These are phyloP conservation scores for Urosaurus nigricauda DNA, from an alignment of 2,797 vertebrate genomes.

Conservation along the genomic window DNA sequence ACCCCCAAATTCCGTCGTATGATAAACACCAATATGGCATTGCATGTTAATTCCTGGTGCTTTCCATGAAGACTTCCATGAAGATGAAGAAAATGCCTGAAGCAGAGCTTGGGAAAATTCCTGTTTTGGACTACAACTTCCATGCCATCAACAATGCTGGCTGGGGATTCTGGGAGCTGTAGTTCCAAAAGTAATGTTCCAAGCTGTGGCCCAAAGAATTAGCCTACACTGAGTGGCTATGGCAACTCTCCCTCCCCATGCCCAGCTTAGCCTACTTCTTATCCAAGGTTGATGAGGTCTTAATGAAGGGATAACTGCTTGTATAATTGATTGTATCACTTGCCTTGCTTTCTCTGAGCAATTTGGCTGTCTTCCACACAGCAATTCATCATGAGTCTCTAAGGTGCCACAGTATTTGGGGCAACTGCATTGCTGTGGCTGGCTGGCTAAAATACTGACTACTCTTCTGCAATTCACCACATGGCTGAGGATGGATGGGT, in stretches of 20 bases:
- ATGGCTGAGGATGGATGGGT: background rate
- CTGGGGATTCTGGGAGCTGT: too few species aligned
- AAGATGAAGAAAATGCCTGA: background rate
- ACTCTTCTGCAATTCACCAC: background rate
- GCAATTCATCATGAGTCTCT: background rate
- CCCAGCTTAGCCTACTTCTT: conserved; percentile 1
- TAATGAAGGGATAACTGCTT: conserved; percentile 20
- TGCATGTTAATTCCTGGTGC: background rate
- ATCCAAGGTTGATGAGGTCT: background rate
- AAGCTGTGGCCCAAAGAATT: background rate
- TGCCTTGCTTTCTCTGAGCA: background rate
- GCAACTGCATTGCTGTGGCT: background rate
- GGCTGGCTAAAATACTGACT: background rate
- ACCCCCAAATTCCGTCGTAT: too few species aligned
- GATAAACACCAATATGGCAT: too few species aligned
- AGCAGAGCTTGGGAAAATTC: background rate
- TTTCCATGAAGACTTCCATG: background rate
- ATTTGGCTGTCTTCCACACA: background rate
- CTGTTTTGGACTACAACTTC: too few species aligned
- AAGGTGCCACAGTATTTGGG: background rate
- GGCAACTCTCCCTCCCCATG: background rate
- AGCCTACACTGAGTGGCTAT: background rate
- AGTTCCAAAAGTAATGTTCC: too few species aligned
- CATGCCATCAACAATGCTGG: too few species aligned
- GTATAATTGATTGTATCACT: conserved; percentile 2